Evolutionary conservation across 1,140 invertebrate genomes (phyloP).

Genomic region (Diachasmimorpha longicaudata): DNA sequence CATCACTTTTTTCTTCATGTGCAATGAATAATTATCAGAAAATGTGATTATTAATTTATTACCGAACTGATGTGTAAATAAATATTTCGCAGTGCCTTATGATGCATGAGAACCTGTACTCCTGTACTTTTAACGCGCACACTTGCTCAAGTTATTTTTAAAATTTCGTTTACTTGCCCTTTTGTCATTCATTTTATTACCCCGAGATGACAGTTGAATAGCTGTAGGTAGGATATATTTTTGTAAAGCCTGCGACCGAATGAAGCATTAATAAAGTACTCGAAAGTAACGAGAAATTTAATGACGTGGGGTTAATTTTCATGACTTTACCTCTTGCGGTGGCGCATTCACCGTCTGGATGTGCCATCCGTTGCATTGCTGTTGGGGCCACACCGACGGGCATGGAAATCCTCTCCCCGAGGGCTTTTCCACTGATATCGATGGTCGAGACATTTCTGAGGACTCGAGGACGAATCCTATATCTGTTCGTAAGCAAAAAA

Average conservation of each 20-base stretch:
- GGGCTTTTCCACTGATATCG: constrained; percentile 69
- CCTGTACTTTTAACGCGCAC: background rate
- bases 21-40: too few species aligned
- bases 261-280: background rate
- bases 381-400: constrained; percentile 90
- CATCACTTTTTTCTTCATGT: too few species aligned
- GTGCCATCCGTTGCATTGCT: constrained; percentile 93
- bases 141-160: background rate
- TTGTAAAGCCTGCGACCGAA: background rate
- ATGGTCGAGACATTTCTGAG: constrained; percentile 77
- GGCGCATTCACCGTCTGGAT: constrained; percentile 87
- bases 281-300: background rate
- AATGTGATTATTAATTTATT: background rate
- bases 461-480: constrained; percentile 80
- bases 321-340: constrained; percentile 74
- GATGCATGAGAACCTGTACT: background rate
- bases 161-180: background rate
- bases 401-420: constrained; percentile 75
- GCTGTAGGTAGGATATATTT: background rate
- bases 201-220: too few species aligned
- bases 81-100: background rate
- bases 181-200: background rate
- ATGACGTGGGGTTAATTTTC: background rate
- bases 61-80: background rate
- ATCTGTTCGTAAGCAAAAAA: constrained; percentile 59